Evolutionary conservation across 2,888 invertebrate species (phyloP), one percentile per base, ranked within the genome.

Genomic region (Drosophila subsilvestris): DNA sequence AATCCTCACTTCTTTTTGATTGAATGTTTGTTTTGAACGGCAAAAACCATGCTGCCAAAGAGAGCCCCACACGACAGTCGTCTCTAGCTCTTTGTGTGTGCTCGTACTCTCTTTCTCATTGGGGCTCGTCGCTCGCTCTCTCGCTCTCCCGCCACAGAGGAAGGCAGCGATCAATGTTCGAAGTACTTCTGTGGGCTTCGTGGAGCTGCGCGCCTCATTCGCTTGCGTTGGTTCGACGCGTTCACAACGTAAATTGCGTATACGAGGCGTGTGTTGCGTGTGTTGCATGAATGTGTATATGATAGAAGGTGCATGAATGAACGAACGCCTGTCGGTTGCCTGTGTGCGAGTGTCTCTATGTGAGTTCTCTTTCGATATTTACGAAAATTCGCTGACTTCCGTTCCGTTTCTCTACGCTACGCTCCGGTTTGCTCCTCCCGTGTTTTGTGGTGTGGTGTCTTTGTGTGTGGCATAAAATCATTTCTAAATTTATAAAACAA

Each of bases 401-500:
- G 80, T 74, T 85, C 70, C 74, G 65, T 58, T 55, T 49, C 63
- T 51, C 43, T 59, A 20, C 32, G 37, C 32, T 50, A 29, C 58
- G 37, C 50, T 18, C 42, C 62, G 25, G 18, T 18, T 20, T 59
- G 42, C 12, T n/a, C 17, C 37, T 27, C 10, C 27, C 27, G 47
- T 32, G 32, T 29, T 17, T 55, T 10, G 22, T 25, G 1, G 7
- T n/a, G 48, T 49, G 49, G 56, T 50, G 49, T 50, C 37, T 45
- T 10, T 49, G 53, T 60, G 44, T 47, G 72, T 32, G 53, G 65
- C 42, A 75, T 67, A 75, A 82, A 85, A 79, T 84, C 88, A 86
- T 86, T 87, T 86, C 79, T 86, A 86, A 88, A 78, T 79, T 83
- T 86, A 83, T 79, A 81, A 75, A 68, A 51, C 63, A 67, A 59